A percentile compares a stretch with the other conserved stretches of the same genome.
Conservation (phyloP, 2,113 vertebrate species). For the Corynorhinus townsendii region DNA sequence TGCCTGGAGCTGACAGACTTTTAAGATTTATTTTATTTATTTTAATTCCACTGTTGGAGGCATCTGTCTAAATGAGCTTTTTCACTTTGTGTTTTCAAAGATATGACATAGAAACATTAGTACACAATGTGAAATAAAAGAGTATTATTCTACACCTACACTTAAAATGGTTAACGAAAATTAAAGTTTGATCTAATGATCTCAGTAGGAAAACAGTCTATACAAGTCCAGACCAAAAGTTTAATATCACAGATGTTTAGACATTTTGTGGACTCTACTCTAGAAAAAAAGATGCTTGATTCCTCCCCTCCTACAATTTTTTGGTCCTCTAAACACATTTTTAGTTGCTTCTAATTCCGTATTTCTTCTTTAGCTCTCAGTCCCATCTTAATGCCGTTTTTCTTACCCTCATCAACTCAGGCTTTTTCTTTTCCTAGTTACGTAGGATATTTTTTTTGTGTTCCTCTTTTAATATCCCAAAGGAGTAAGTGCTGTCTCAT, state of each 20-base stretch:
- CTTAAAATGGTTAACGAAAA: not conserved
- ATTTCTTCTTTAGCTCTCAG: not conserved
- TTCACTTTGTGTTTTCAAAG: not conserved
- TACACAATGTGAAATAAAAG: not conserved
- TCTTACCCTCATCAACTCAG: not conserved
- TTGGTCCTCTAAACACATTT: not conserved
- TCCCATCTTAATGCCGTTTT: not conserved
- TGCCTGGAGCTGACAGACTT: not conserved
- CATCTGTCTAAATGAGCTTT: not conserved
- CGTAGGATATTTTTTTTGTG: not conserved
- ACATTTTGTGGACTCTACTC: not conserved
- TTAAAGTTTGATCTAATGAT: constrained; percentile 2
- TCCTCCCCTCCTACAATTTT: not conserved
- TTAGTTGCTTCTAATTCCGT: not conserved
- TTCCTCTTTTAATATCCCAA: not conserved
- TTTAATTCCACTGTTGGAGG: not conserved
- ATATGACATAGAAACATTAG: constrained; percentile 8
- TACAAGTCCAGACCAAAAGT: not conserved
- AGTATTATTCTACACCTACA: not conserved
- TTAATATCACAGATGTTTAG: not conserved
- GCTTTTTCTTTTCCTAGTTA: not conserved
- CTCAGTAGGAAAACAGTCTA: not conserved
- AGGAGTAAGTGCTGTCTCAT: not conserved
- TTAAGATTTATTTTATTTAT: constrained; percentile 10
- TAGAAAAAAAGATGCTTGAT: not conserved